These are phyloP conservation scores for Recurvirostra avosetta DNA, from an alignment of 2,113 vertebrate species.

Conservation along the genomic window DNA sequence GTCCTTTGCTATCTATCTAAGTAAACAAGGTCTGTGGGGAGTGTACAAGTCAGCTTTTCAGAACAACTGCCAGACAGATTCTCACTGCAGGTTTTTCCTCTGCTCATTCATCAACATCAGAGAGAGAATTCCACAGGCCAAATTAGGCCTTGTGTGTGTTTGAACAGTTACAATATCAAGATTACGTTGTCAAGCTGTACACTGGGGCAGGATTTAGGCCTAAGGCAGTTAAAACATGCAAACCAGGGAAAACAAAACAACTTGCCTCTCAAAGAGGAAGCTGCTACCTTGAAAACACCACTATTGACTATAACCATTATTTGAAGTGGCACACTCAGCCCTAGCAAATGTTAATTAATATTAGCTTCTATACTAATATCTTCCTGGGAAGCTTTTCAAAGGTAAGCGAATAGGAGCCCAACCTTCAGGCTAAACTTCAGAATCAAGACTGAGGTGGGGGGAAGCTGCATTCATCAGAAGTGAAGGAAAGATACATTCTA, in stretches of 20 bases:
- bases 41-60: background rate
- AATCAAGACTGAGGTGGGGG: background rate
- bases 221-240: background rate
- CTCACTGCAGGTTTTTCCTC: background rate
- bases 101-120: background rate
- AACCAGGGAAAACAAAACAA: background rate
- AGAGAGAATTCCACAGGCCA: background rate
- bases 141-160: background rate
- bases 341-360: background rate
- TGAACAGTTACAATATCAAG: slow-evolving; percentile 1
- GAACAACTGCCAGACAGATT: background rate
- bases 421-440: background rate
- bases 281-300: background rate
- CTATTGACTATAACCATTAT: background rate
- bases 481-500: background rate
- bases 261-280: background rate
- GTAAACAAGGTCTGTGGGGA: background rate
- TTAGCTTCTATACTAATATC: background rate
- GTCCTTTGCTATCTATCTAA: background rate
- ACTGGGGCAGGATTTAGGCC: background rate
- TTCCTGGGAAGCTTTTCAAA: background rate
- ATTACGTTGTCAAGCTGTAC: background rate
- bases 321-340: background rate
- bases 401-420: background rate
- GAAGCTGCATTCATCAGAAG: background rate